Evolutionary conservation across 1,140 invertebrate genomes (phyloP), one percentile per base, ranked within the genome.

Genomic region (Phortica variegata): DNA sequence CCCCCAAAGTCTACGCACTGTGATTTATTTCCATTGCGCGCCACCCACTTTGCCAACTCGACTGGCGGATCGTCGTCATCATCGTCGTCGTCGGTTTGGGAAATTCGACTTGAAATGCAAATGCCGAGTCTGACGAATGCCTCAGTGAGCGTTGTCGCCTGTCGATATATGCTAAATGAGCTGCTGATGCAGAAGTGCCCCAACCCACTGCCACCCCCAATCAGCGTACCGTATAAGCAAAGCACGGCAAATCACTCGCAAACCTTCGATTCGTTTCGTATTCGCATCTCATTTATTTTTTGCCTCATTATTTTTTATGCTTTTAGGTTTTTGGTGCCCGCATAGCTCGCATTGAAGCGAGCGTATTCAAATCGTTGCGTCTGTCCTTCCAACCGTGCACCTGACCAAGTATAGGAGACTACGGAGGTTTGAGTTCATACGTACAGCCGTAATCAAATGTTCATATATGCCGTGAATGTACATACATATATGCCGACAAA

Each of bases 101-200:
- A 63, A 57, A 60, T 68, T 60, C 57, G 63, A 68, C 69, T 68
- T 68, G 65, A 68, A 69, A 68, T 68, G 63, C 63, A 68, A 68
- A 68, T 68, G 69, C 63, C n/a, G n/a, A n/a, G n/a, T n/a, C n/a
- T 68, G 65, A 69, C 65, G 63, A 68, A 68, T 69, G 51, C 62
- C 52, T 57, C 55, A 63, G 10, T 10, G 23, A 10, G 23, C 5
- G 23, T 26, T 37, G 21, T 45, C 55, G 34, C 42, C 48, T 45
- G 43, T 51, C 20, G 41, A 23, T 39, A 26, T 26, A n/a, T n/a
- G n/a, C n/a, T n/a, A 26, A 26, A 26, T 26, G 23, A 26, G 23
- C 23, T 26, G 23, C 48, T 34, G 32, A 4, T n/a, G 31, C 46
- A 29, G 32, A 39, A n/a, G n/a, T 43, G 36, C 40, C 50, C n/a